Evolutionary conservation across 2,113 vertebrate species (phyloP).

Genomic region (Corythornis madagascariensis): DNA sequence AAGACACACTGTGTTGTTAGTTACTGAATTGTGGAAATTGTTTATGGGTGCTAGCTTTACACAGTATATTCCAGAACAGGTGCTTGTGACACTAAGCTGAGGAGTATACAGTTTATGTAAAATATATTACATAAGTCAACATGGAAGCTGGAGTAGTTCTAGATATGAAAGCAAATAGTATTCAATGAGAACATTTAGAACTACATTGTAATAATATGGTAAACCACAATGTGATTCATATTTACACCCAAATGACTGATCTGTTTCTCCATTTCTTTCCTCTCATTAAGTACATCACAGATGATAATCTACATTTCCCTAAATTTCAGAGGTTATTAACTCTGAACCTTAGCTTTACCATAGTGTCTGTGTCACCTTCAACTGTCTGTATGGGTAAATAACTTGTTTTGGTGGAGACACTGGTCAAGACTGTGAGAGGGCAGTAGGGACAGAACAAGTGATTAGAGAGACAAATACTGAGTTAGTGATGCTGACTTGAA

Average conservation of each 20-base stretch:
- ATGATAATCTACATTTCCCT: neutral
- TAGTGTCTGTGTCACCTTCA: neutral
- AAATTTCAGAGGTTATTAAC: neutral
- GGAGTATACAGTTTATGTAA: neutral
- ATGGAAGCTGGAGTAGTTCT: neutral
- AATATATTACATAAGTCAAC: neutral
- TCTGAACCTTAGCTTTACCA: neutral
- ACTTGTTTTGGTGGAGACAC: neutral
- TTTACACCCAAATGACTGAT: conserved; percentile 4
- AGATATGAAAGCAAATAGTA: neutral
- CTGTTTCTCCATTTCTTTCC: conserved; percentile 2
- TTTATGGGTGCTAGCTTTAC: neutral
- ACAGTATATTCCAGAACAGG: neutral
- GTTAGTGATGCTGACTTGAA: neutral
- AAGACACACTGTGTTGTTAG: neutral
- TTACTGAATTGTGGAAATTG: neutral
- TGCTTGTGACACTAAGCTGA: neutral
- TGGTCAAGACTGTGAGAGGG: neutral
- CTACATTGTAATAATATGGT: neutral
- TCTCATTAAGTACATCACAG: neutral
- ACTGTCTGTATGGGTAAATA: neutral
- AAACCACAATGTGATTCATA: neutral
- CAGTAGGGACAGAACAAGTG: neutral
- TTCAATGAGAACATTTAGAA: neutral
- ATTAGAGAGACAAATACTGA: neutral